Percentiles rank a stretch among this genome's conserved stretches.
Evolutionary conservation across 2,113 vertebrate genomes (phyloP).

Genomic region (Pagrus major): DNA sequence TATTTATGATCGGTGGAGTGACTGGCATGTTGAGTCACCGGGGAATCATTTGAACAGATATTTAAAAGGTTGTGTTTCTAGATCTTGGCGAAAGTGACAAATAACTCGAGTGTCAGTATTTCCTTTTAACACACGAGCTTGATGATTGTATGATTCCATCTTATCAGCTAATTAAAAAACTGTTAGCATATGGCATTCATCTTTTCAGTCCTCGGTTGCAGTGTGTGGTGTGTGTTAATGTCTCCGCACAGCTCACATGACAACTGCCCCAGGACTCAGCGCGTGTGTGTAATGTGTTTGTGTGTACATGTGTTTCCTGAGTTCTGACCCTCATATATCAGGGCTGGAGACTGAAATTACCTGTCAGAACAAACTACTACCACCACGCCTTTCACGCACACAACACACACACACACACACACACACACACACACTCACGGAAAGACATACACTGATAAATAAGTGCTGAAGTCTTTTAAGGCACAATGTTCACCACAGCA

Average conservation of each 20-base stretch:
- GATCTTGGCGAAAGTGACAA: neutral
- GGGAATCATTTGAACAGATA: neutral
- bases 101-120: too few relatives aligned
- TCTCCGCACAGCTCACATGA: constrained; percentile 8
- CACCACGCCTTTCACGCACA: constrained; percentile 28
- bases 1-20: constrained; percentile 11
- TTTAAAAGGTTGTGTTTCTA: neutral
- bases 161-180: too few relatives aligned
- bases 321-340: constrained; percentile 66
- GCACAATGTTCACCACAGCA: constrained; percentile 67
- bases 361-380: constrained; percentile 68
- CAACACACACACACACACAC: constrained; percentile 11
- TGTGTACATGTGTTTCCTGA: constrained; percentile 25
- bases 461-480: constrained; percentile 75
- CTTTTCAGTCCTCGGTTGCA: neutral
- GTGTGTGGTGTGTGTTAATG: neutral
- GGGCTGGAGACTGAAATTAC: constrained; percentile 68
- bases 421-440: constrained; percentile 20
- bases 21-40: neutral
- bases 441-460: constrained; percentile 59
- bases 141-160: neutral
- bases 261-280: constrained; percentile 24
- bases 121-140: neutral
- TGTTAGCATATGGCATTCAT: neutral
- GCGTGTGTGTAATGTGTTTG: constrained; percentile 11